Base-by-base conservation (phyloP, 2,113 vertebrate genomes). In the Hydrolagus affinis region DNA sequence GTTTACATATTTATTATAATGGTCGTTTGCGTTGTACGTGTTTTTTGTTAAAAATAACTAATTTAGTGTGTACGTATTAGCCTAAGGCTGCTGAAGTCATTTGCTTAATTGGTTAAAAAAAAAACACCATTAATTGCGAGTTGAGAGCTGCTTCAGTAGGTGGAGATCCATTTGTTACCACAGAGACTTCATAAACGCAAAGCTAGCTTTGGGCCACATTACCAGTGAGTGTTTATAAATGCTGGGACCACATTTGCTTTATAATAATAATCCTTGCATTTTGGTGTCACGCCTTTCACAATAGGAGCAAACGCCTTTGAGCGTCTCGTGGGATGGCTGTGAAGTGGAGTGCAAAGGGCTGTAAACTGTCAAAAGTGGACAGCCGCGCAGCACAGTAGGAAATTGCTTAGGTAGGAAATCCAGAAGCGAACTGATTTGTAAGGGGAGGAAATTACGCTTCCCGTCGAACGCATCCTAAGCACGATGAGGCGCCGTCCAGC, bases 141-240 rank as follows among this genome's bases (percentile, higher is more conserved):
- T 78, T n/a, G 21, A 25, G 75, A 60, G 57, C 56, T 14, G 56
- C 14, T 14, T n/a, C 59, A 21, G 25, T n/a, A 78, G 59, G 21
- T 77, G 21, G 11, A 25, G 57, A 78, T 14, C 44, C n/a, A 60
- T 78, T 59, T 78, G 75, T 23, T 60, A 59, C 12, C 60, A 78
- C 75, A 78, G 57, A 57, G 75, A 78, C n/a, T 78, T 78, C 57
- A 23, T 60, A 25, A 60, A 11, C 59, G 59, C 75, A 78, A 78
- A n/a, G 21, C 75, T 60, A 78, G 30, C 30, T 75, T 75, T 75
- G 19, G 73, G 21, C 32, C 73, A 44, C 56, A 75, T 75, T 8
- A 44, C 30, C 56, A 11, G 15, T 56, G 56, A 56, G 15, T 75
- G 73, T 75, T 56, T 75, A 78, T 25, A 60, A 60, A 78, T 78